These are phyloP conservation scores for Teleopsis dalmanni DNA, from an alignment of 1,140 invertebrate genomes.

Conservation along the genomic window DNA sequence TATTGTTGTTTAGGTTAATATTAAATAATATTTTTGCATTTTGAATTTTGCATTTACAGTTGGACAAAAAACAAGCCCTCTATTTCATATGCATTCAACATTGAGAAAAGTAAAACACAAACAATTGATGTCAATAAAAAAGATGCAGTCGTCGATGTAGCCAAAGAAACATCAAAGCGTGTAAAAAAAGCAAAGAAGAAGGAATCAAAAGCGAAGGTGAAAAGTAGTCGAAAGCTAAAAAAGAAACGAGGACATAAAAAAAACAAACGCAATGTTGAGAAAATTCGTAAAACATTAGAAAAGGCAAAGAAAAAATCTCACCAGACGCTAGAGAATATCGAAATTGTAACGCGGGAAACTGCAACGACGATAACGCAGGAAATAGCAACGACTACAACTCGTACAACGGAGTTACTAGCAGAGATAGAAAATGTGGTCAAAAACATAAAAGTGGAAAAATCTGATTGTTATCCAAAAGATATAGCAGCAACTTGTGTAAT, in stretches of 20 bases:
- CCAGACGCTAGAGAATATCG: background rate
- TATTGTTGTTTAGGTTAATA: too few species aligned
- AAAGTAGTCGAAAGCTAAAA: background rate
- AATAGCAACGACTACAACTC: background rate
- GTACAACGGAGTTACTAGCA: too few species aligned
- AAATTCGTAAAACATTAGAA: constrained; percentile 13
- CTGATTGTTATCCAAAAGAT: background rate
- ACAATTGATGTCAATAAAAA: constrained; percentile 3
- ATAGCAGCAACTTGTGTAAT: background rate
- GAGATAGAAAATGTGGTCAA: background rate
- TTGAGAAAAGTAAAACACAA: background rate
- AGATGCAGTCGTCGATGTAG: background rate
- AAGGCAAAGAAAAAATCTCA: background rate
- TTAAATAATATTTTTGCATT: too few species aligned
- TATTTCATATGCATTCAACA: constrained; percentile 14
- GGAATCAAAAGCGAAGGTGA: background rate
- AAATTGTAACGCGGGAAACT: background rate
- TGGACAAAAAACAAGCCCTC: constrained; percentile 15
- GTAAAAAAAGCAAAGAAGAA: constrained; percentile 1
- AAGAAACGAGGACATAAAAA: constrained; percentile 11
- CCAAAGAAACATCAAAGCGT: constrained; percentile 9
- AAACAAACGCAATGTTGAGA: constrained; percentile 4
- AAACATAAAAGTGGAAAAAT: constrained; percentile 6
- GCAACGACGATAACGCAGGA: background rate
- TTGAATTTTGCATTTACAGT: too few species aligned